Conservation (phyloP, 35 echinoderm and acorn worm genomes). For the Stichopus chloronotus region DNA sequence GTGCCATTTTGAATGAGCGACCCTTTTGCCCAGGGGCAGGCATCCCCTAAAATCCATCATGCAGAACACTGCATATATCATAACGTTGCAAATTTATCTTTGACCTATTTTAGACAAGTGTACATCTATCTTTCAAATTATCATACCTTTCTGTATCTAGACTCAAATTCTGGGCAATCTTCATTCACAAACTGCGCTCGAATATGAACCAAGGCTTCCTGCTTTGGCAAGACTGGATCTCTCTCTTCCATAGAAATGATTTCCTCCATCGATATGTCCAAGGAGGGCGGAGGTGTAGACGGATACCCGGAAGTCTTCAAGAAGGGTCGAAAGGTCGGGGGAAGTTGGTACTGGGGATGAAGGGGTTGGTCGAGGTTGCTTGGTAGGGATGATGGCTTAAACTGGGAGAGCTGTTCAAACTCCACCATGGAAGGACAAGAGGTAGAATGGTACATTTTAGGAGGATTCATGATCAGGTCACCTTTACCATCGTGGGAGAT, state of each 20-base stretch:
- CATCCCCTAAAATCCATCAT: no score
- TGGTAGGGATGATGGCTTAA: constrained; percentile 74
- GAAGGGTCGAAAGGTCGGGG: constrained; percentile 30
- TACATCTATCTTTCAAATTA: no score
- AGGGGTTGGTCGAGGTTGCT: constrained; percentile 62
- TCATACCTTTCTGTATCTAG: constrained; percentile 89
- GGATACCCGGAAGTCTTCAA: constrained; percentile 51
- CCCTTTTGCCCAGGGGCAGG: no score
- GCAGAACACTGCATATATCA: no score
- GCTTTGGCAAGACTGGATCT: neutral
- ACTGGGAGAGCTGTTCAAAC: constrained; percentile 62
- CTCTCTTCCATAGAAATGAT: constrained; percentile 20
- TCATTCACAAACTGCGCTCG: constrained; percentile 82
- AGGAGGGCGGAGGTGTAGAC: constrained; percentile 90
- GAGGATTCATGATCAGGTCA: neutral
- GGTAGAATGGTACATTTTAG: constrained; percentile 88
- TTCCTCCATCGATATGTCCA: constrained; percentile 73
- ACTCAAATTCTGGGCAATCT: constrained; percentile 73
- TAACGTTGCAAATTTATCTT: no score
- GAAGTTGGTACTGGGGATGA: constrained; percentile 50
- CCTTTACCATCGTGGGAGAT: constrained; percentile 63
- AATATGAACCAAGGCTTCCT: constrained; percentile 84
- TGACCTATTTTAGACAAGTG: no score
- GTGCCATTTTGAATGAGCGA: no score
- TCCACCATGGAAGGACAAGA: constrained; percentile 82